Percentiles rank a stretch among this genome's conserved stretches.
phyloP scores from a whole-genome alignment of 1,140 invertebrate genomes.

The Mycetomoellerius zeteki region DNA sequence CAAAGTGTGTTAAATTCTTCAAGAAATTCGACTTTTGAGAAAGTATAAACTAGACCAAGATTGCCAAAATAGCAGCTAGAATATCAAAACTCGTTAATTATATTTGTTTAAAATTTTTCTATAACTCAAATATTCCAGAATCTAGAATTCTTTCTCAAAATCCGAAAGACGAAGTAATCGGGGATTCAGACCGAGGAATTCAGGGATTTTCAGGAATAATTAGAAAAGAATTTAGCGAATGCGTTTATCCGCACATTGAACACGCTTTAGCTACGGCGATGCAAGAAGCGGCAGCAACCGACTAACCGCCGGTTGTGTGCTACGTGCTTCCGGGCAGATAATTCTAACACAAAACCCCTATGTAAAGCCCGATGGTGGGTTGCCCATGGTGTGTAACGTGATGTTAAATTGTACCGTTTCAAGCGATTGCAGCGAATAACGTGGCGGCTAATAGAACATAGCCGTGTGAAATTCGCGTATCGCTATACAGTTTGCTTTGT shows the following conservation, averaged over 20 bases:
- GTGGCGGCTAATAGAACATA: conserved; percentile 63
- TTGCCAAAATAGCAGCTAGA: too few relatives aligned
- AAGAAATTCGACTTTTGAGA: neutral
- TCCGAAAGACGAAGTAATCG: neutral
- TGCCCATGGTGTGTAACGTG: conserved; percentile 49
- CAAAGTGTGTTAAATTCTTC: neutral
- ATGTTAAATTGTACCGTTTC: conserved; percentile 65
- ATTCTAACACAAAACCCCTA: conserved; percentile 62
- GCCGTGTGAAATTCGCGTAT: conserved; percentile 60
- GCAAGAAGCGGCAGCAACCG: conserved; percentile 37
- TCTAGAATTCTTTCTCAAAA: neutral
- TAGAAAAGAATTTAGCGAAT: conserved; percentile 15
- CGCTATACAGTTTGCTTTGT: conserved; percentile 59
- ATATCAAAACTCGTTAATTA: neutral
- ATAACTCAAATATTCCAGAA: neutral
- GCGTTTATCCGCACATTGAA: conserved; percentile 20
- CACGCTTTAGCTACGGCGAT: neutral
- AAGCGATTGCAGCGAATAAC: conserved; percentile 63
- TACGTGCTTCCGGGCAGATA: conserved; percentile 61
- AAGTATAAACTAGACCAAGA: too few relatives aligned
- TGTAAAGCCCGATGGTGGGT: conserved; percentile 41
- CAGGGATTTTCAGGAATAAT: too few relatives aligned
- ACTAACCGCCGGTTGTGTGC: conserved; percentile 42
- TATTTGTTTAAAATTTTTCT: neutral
- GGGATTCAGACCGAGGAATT: neutral